Conservation (phyloP, 2,113 vertebrate species). For the Galemys pyrenaicus region DNA sequence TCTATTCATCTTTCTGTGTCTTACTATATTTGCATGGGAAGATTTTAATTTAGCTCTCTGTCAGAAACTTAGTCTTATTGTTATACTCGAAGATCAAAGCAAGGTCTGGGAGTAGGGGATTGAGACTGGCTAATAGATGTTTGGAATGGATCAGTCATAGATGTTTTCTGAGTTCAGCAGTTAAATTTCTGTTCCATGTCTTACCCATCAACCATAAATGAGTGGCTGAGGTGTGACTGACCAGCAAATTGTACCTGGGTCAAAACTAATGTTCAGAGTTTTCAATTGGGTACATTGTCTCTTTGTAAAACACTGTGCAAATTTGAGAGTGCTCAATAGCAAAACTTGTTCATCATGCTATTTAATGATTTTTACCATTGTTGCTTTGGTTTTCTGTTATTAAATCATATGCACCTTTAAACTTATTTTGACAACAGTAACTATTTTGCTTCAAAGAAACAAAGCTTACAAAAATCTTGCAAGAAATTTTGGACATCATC, state of each 20-base stretch:
- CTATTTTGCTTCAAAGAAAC: constrained; percentile 52
- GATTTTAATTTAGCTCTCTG: neutral
- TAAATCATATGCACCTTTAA: neutral
- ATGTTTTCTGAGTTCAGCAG: neutral
- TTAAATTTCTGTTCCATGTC: neutral
- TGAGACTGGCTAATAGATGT: neutral
- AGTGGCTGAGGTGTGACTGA: neutral
- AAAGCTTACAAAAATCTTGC: constrained; percentile 42
- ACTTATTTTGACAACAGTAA: neutral
- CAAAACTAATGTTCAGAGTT: neutral
- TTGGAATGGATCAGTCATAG: neutral
- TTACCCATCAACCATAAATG: neutral
- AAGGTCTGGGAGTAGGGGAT: neutral
- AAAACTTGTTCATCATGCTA: neutral
- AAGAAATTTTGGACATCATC: constrained; percentile 52
- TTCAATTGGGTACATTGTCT: neutral
- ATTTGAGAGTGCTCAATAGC: neutral
- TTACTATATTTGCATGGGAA: neutral
- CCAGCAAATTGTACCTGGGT: neutral
- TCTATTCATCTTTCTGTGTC: neutral
- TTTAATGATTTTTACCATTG: no score
- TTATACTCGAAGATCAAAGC: neutral
- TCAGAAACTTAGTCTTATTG: neutral
- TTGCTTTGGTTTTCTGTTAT: no score
- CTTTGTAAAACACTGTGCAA: neutral